Percentiles rank a stretch among this genome's conserved stretches.
Evolutionary conservation across 2,888 invertebrate genomes (phyloP).

Genomic region (Hydropsyche betteni): DNA sequence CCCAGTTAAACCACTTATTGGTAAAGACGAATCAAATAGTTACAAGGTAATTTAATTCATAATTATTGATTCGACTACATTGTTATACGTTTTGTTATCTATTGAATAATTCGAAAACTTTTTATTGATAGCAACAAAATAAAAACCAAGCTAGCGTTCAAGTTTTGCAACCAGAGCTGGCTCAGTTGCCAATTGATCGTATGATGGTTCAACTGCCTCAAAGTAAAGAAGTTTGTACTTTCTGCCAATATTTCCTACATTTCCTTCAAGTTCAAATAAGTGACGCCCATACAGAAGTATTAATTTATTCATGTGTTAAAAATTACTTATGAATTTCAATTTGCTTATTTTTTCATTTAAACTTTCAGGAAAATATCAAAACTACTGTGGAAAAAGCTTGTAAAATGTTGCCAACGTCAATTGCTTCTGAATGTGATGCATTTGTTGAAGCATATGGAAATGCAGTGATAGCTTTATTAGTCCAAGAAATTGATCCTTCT

Average conservation of each 20-base stretch:
- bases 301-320: constrained; percentile 25
- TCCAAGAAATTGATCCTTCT: constrained; percentile 81
- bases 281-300: constrained; percentile 73
- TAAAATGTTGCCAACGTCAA: constrained; percentile 68
- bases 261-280: constrained; percentile 79
- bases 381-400: constrained; percentile 75
- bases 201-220: constrained; percentile 57
- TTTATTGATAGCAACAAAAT: constrained; percentile 23
- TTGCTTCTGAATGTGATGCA: constrained; percentile 73
- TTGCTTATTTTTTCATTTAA: constrained; percentile 47
- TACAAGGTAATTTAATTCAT: constrained; percentile 56
- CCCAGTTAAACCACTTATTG: constrained; percentile 55
- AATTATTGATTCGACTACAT: not conserved
- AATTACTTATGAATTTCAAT: too few relatives aligned
- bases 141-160: constrained; percentile 48
- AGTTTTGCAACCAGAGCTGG: constrained; percentile 55
- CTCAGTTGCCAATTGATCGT: constrained; percentile 64
- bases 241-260: constrained; percentile 86
- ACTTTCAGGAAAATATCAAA: constrained; percentile 72
- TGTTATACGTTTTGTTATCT: too few relatives aligned
- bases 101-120: not conserved
- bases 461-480: constrained; percentile 79
- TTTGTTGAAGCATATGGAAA: constrained; percentile 84
- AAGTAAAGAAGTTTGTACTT: constrained; percentile 69
- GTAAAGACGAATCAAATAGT: constrained; percentile 60